Evolutionary conservation across 2,113 vertebrate species (phyloP).

Genomic region (Pleuronectes platessa): DNA sequence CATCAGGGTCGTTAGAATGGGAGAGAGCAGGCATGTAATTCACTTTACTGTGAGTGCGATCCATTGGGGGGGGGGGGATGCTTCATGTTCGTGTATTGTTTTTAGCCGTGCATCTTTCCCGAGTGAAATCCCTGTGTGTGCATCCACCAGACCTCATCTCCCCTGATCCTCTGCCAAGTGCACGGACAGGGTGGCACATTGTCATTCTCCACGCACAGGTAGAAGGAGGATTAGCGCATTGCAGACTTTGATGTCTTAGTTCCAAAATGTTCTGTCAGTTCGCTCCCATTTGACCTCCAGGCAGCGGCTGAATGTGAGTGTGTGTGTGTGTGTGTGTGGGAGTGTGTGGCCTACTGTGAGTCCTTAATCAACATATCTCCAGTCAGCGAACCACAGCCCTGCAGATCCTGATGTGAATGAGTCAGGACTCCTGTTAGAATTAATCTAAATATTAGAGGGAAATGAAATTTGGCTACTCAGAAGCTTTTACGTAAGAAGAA

Average conservation of each 20-base stretch:
- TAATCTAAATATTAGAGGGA: slow-evolving; percentile 25
- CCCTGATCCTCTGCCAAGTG: slow-evolving; percentile 43
- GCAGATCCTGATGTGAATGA: slow-evolving; percentile 23
- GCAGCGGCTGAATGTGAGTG: not conserved
- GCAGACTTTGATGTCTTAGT: slow-evolving; percentile 65
- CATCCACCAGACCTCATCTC: slow-evolving; percentile 28
- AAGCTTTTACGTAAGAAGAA: slow-evolving; percentile 38
- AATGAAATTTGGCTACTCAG: slow-evolving; percentile 9
- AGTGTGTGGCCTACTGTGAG: not conserved
- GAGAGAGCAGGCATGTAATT: slow-evolving; percentile 42
- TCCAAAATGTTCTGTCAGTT: slow-evolving; percentile 58
- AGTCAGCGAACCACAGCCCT: not conserved
- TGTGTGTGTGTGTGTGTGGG: slow-evolving; percentile 5
- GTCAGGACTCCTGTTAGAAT: slow-evolving; percentile 20
- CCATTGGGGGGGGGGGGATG: slow-evolving; percentile 33
- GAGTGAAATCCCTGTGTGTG: slow-evolving; percentile 23
- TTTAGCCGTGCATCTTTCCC: slow-evolving; percentile 36
- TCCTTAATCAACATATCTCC: not conserved
- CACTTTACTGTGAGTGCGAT: slow-evolving; percentile 42
- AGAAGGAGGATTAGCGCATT: slow-evolving; percentile 53
- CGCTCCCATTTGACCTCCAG: slow-evolving; percentile 56
- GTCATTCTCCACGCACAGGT: slow-evolving; percentile 58
- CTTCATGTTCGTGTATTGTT: slow-evolving; percentile 50
- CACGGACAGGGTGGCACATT: slow-evolving; percentile 35
- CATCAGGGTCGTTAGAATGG: slow-evolving; percentile 43